Percentiles rank a stretch among this genome's conserved stretches.
Conservation (phyloP, 35 echinoderm and acorn worm species). For the Lytechinus variegatus region DNA sequence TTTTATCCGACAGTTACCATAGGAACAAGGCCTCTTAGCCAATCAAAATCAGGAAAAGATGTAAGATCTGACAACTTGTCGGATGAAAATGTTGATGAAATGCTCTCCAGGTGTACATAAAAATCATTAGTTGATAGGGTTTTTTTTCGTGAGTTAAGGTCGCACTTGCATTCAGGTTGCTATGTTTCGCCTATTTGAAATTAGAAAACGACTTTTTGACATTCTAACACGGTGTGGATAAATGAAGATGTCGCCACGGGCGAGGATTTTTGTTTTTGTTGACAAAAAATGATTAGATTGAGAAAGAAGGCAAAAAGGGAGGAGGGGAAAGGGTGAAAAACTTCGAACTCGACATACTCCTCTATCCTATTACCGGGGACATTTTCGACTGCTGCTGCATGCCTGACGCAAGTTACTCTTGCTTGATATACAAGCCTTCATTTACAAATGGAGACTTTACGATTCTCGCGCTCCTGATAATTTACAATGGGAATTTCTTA, state of each 20-base stretch:
- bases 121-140: no score
- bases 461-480: neutral
- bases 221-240: neutral
- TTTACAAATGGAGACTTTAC: conserved; percentile 43
- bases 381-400: neutral
- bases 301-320: neutral
- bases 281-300: neutral
- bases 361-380: neutral
- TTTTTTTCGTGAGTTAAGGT: neutral
- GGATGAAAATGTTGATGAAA: no score
- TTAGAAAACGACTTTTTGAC: neutral
- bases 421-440: neutral
- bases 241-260: neutral
- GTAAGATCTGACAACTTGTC: no score
- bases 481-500: conserved; percentile 33
- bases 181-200: no score
- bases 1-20: no score
- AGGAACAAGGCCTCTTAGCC: no score
- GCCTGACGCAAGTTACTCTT: neutral
- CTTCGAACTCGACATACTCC: neutral
- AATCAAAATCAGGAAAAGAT: no score
- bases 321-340: neutral
- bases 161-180: neutral
- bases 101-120: no score
- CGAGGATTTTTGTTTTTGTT: neutral